A percentile compares a stretch with the other conserved stretches of the same genome.
phyloP scores from a whole-genome alignment of 1,140 invertebrate genomes.

The Periplaneta americana region DNA sequence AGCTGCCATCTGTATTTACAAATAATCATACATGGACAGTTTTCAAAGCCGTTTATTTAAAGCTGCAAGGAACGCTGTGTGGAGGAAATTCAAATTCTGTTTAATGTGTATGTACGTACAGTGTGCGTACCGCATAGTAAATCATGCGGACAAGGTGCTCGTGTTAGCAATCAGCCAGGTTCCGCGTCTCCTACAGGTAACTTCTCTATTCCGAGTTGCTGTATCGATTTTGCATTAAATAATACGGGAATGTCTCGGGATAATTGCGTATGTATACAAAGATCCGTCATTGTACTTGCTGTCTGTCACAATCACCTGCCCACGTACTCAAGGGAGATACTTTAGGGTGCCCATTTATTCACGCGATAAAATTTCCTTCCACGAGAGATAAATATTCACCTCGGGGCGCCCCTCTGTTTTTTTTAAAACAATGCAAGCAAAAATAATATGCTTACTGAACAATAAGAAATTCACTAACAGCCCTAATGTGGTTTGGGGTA shows the following conservation, averaged over 20 bases:
- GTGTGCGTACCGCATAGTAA: neutral
- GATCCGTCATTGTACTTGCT: neutral
- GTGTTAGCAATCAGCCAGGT: neutral
- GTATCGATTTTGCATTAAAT: slow-evolving; percentile 9
- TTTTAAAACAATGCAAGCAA: neutral
- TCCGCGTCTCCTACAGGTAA: neutral
- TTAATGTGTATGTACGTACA: neutral
- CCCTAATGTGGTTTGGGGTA: neutral
- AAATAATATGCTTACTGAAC: neutral
- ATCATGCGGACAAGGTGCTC: neutral
- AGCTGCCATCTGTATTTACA: neutral
- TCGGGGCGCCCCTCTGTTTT: too few relatives aligned
- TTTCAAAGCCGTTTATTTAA: neutral
- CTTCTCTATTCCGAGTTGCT: neutral
- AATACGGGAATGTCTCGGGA: slow-evolving; percentile 1
- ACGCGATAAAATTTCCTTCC: neutral
- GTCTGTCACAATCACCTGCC: slow-evolving; percentile 2
- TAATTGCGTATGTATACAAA: slow-evolving; percentile 1
- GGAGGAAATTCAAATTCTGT: neutral
- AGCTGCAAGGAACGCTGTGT: neutral
- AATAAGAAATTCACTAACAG: neutral
- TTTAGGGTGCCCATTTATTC: neutral
- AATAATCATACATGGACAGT: neutral
- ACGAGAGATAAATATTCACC: neutral
- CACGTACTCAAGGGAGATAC: neutral